Evolutionary conservation across 1,140 invertebrate species (phyloP), one percentile per base, ranked within the genome.

Genomic region (Zaprionus gabonicus): DNA sequence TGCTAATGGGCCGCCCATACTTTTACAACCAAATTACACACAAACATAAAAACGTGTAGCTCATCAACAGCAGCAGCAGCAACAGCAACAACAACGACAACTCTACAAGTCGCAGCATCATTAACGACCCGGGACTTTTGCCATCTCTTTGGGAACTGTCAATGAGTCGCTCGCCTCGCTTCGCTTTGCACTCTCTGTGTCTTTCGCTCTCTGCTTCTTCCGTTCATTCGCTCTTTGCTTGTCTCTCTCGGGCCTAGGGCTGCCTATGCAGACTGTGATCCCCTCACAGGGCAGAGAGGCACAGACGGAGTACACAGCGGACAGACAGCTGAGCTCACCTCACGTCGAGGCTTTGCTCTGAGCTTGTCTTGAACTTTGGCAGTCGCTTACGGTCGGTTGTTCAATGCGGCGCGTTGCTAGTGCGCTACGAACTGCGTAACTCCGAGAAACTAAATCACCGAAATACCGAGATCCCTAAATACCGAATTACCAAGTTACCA

Each of bases 291-390:
- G 51, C 51, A 44, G 20, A 36, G 17, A 27, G 44, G 5, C 31
- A 20, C 15, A 15, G 44, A 49, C 13, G 20, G 64, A 9, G 25
- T 17, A 38, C 10, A 41, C n/a, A 59, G 63, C 4, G 34, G 25
- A 38, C 9, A 41, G 25, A 59, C 55, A 69, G 41, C 72, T 72
- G 63, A 34, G 31, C 31, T 34, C 9, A 34, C 9, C 63, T 67
- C 44, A 23, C 49, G 71, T 62, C 71, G 69, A 70, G 69, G 82
- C 64, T 28, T 34, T 56, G 73, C 73, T 71, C 56, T 13, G 63
- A 78, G 78, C 84, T 81, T 81, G 81, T 68, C 78, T 71, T 87
- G 84, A 87, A 88, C 84, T 78, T 82, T 81, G 84, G 66, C 84
- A 87, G 84, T 87, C 85, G 83, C 78, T 74, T 81, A 67, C 76